A percentile compares a stretch with the other conserved stretches of the same genome.
Evolutionary conservation across 2,888 invertebrate species (phyloP).

Genomic region (Oscheius onirici): DNA sequence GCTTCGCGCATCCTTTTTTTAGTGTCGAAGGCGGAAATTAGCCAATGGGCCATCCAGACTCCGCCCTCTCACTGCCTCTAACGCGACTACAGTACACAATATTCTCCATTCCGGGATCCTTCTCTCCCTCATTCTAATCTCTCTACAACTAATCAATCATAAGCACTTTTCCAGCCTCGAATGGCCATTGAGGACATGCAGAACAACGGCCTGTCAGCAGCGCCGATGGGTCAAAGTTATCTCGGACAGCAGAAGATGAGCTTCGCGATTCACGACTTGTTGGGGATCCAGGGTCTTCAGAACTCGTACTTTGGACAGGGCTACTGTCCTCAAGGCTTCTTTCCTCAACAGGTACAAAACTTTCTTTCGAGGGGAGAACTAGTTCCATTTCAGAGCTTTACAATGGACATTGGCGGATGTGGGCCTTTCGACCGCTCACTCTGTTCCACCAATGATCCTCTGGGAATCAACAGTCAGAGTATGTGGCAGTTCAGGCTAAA

Average conservation of each 20-base stretch:
- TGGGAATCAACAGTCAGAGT: slow-evolving; percentile 18
- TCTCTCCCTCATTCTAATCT: slow-evolving; percentile 10
- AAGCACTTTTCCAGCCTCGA: not conserved
- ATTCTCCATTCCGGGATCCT: not conserved
- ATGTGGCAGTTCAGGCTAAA: not conserved
- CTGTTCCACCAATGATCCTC: slow-evolving; percentile 19
- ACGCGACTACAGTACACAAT: slow-evolving; percentile 22
- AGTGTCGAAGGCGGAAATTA: slow-evolving; percentile 20
- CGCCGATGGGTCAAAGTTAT: slow-evolving; percentile 33
- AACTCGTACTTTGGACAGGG: slow-evolving; percentile 48
- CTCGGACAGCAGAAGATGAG: slow-evolving; percentile 55
- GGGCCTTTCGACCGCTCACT: slow-evolving; percentile 29
- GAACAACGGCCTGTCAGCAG: slow-evolving; percentile 38
- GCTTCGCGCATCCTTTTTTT: not conserved
- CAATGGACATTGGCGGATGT: slow-evolving; percentile 33
- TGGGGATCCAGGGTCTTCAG: slow-evolving; percentile 51
- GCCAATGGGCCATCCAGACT: slow-evolving; percentile 26
- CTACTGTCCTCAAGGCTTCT: slow-evolving; percentile 57
- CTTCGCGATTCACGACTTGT: slow-evolving; percentile 68
- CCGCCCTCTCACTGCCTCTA: not conserved
- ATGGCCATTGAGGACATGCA: slow-evolving; percentile 58
- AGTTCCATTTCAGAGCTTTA: slow-evolving; percentile 11
- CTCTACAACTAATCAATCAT: not conserved
- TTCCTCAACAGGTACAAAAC: slow-evolving; percentile 43
- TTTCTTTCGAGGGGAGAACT: not conserved